Percentiles rank a stretch among this genome's conserved stretches.
Conservation (phyloP, 2,113 vertebrate species). For the Morone saxatilis region DNA sequence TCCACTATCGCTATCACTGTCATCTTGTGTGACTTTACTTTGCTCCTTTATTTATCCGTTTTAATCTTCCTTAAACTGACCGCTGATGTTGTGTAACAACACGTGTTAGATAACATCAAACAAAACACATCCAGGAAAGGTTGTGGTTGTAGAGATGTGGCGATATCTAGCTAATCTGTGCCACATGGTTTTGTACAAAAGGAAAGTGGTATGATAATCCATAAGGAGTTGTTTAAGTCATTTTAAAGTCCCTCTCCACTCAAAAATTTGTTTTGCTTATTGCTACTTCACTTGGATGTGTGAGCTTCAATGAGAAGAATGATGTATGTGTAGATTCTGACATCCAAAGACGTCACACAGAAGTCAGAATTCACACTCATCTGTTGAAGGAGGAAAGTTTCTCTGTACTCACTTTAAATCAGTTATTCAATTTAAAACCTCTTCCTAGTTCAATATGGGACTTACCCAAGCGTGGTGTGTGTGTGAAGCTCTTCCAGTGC, state of each 20-base stretch:
- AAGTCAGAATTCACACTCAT: not conserved
- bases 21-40: not conserved
- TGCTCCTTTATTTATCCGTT: not conserved
- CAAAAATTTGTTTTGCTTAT: not conserved
- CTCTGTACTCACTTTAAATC: not conserved
- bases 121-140: constrained; percentile 4
- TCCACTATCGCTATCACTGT: not conserved
- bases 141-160: not conserved
- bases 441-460: not conserved
- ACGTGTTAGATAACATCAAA: constrained; percentile 4
- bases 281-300: not conserved
- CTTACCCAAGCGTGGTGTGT: too few species aligned
- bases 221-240: not conserved
- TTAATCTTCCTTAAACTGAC: not conserved
- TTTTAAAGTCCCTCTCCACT: not conserved
- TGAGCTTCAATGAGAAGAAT: not conserved
- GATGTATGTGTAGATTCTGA: not conserved
- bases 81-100: not conserved
- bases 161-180: constrained; percentile 20
- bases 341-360: not conserved
- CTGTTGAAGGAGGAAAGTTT: not conserved
- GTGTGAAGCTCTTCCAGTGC: not conserved
- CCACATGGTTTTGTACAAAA: constrained; percentile 5
- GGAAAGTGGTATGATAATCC: not conserved
- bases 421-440: not conserved